Evolutionary conservation across 2,113 vertebrate species (phyloP), one percentile per base, ranked within the genome.

Genomic region (Sprattus sprattus): DNA sequence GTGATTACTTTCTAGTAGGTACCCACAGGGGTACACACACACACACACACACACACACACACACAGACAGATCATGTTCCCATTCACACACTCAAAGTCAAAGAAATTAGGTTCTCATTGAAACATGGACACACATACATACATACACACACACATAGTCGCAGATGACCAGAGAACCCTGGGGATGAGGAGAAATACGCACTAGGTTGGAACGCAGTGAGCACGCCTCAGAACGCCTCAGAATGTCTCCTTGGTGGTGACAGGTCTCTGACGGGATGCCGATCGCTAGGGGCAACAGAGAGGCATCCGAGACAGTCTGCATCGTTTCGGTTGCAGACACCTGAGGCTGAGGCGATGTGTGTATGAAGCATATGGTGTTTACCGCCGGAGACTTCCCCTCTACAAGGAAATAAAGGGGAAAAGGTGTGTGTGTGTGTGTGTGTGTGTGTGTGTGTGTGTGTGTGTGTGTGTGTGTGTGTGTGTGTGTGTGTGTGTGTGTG

Each of bases 401-500:
- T 13, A 15, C 50, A 16, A 54, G 50, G 50, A 16, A 54, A 54
- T 54, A 15, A 18, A 18, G 16, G 15, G 16, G 3, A 15, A 15
- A 15, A 0, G 57, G n/a, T n/a, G n/a, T n/a, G n/a, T n/a, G n/a
- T n/a, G n/a, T n/a, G n/a, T n/a, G n/a, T n/a, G n/a, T n/a, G n/a
- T n/a, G n/a, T n/a, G n/a, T n/a, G n/a, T 25, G 64, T 6, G 20
- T 64, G 16, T 64, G 4, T 64, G 57, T 3, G 57, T 64, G 18
- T 22, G 57, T 64, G 20, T 64, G 0, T 64, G 18, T n/a, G 57
- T 22, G 57, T 64, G 57, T 22, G 18, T 64, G 57, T 64, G 57
- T 64, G 57, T 64, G 57, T 64, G 57, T 64, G 57, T 64, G 57
- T 64, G 57, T 64, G 57, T 64, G 57, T 54, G 52, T 54, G 52